Evolutionary conservation across 2,888 invertebrate genomes (phyloP).

Genomic region (Seira ritae): DNA sequence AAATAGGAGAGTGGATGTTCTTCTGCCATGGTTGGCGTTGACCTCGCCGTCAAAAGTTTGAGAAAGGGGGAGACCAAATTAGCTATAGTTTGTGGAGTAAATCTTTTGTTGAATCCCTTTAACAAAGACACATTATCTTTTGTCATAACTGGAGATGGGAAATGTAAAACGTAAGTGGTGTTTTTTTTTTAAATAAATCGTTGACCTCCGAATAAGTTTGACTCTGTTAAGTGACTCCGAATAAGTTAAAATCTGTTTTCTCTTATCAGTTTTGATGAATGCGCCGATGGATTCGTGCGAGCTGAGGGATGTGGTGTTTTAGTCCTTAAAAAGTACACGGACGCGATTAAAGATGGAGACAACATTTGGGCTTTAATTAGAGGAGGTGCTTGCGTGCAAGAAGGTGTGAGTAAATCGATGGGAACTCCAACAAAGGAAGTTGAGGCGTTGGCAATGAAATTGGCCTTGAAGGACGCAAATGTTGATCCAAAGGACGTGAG

Average conservation of each 20-base stretch:
- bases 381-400: conserved; percentile 43
- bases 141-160: conserved; percentile 1
- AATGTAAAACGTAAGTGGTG: conserved; percentile 40
- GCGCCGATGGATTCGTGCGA: conserved; percentile 31
- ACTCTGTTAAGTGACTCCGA: too few relatives aligned
- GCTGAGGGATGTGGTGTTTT: conserved; percentile 48
- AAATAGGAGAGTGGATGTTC: conserved; percentile 57
- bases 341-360: conserved; percentile 47
- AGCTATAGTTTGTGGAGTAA: conserved; percentile 57
- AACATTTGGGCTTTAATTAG: conserved; percentile 44
- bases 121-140: not conserved
- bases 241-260: too few relatives aligned
- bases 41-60: conserved; percentile 46
- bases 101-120: conserved; percentile 33
- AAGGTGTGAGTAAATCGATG: conserved; percentile 40
- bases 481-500: conserved; percentile 38
- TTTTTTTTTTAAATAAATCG: too few relatives aligned
- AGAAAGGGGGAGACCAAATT: conserved; percentile 34
- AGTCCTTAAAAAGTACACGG: conserved; percentile 47
- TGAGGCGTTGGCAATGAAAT: conserved; percentile 40
- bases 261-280: conserved; percentile 46
- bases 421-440: conserved; percentile 47
- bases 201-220: too few relatives aligned
- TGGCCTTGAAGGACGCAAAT: conserved; percentile 41
- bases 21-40: conserved; percentile 48